These are phyloP conservation scores for Ictalurus furcatus DNA, from an alignment of 2,113 vertebrate genomes.

Conservation along the genomic window DNA sequence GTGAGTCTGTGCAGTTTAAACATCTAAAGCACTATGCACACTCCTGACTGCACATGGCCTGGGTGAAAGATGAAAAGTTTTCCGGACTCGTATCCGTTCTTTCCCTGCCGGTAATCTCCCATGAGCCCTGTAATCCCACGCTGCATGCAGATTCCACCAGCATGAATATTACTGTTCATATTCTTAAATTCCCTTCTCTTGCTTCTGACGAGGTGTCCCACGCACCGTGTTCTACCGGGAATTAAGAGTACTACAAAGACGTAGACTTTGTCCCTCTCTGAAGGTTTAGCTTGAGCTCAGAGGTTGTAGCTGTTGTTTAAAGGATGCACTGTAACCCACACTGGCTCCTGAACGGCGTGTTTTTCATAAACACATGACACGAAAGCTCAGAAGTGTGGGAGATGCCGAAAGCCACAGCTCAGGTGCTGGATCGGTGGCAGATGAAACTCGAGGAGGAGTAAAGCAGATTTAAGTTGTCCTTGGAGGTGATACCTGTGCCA, in stretches of 20 bases:
- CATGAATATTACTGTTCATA: conserved; percentile 87
- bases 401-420: not conserved
- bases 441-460: conserved; percentile 68
- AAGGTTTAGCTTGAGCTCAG: conserved; percentile 73
- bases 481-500: conserved; percentile 73
- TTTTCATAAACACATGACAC: conserved; percentile 74
- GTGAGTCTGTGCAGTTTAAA: conserved; percentile 14
- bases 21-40: conserved; percentile 46
- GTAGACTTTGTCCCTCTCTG: not conserved
- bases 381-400: conserved; percentile 65
- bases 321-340: conserved; percentile 67
- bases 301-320: conserved; percentile 74
- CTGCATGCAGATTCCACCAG: conserved; percentile 80
- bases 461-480: conserved; percentile 74
- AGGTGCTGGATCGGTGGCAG: conserved; percentile 68
- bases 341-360: conserved; percentile 65
- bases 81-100: conserved; percentile 75
- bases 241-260: conserved; percentile 79
- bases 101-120: conserved; percentile 80
- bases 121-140: conserved; percentile 84
- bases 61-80: conserved; percentile 75
- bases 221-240: conserved; percentile 73
- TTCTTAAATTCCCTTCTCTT: conserved; percentile 82
- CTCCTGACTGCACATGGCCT: conserved; percentile 52
- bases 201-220: conserved; percentile 70